Conservation (phyloP, 2,888 invertebrate species). For the Melipona beecheii region DNA sequence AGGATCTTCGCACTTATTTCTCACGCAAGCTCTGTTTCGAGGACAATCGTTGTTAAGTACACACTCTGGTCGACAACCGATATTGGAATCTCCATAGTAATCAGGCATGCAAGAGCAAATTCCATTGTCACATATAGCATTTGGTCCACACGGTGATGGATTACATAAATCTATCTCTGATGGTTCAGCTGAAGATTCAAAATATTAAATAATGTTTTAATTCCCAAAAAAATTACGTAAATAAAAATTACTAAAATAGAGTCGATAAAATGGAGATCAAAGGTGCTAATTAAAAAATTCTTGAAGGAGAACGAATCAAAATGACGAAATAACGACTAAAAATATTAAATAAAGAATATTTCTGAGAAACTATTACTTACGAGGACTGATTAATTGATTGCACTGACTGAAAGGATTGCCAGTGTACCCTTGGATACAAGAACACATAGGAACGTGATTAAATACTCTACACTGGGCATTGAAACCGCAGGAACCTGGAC, state of each 20-base stretch:
- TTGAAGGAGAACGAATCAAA: too few relatives aligned
- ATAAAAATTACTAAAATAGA: too few relatives aligned
- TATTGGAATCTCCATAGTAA: conserved; percentile 87
- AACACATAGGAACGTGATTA: conserved; percentile 84
- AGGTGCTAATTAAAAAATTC: too few relatives aligned
- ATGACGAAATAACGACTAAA: too few relatives aligned
- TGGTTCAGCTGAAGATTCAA: conserved; percentile 44
- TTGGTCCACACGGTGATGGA: conserved; percentile 93
- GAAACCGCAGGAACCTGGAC: conserved; percentile 89
- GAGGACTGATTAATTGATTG: conserved; percentile 86
- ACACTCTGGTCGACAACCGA: conserved; percentile 86
- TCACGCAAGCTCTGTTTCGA: conserved; percentile 88
- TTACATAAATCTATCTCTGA: conserved; percentile 88
- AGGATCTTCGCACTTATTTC: conserved; percentile 91
- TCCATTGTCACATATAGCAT: conserved; percentile 86
- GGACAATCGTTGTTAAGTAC: conserved; percentile 90
- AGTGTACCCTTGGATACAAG: conserved; percentile 81
- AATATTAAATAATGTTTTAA: too few relatives aligned
- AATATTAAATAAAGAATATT: not conserved
- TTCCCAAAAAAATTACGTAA: too few relatives aligned
- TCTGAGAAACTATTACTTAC: conserved; percentile 85
- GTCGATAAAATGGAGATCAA: too few relatives aligned
- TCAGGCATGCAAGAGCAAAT: conserved; percentile 87
- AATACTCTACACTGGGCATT: conserved; percentile 84
- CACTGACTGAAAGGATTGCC: conserved; percentile 87